Conservation (phyloP, 2,888 invertebrate species). For the Leptinotarsa rubiginosa region DNA sequence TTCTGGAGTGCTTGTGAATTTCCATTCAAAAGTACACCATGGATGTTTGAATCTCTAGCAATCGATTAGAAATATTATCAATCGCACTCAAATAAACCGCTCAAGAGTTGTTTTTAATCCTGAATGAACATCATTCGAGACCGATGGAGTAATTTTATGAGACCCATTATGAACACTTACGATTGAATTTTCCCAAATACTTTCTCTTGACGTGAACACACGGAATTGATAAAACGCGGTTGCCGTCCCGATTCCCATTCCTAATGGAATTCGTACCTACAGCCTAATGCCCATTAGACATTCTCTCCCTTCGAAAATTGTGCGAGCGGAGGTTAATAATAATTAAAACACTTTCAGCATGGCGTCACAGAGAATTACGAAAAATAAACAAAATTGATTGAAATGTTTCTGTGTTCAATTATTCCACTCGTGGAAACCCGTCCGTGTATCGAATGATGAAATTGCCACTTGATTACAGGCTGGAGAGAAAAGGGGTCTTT, state of each 20-base stretch:
- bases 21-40: no score
- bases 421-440: background rate
- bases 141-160: no score
- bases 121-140: no score
- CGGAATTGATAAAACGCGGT: background rate
- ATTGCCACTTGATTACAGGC: background rate
- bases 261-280: background rate
- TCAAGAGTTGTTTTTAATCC: no score
- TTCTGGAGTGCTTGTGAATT: no score
- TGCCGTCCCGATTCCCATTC: background rate
- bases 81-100: no score
- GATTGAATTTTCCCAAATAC: background rate
- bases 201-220: background rate
- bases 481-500: background rate
- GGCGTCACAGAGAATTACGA: constrained; percentile 13
- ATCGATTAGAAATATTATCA: no score
- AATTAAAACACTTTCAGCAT: constrained; percentile 14
- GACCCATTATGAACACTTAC: background rate
- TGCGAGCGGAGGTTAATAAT: constrained; percentile 10
- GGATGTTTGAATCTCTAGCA: no score
- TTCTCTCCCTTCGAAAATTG: constrained; percentile 1
- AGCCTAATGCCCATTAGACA: background rate
- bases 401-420: constrained; percentile 9
- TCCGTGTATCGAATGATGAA: background rate
- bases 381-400: constrained; percentile 8